Base-by-base conservation (phyloP, 2,888 invertebrate genomes). In the Ptychoptera albimana region DNA sequence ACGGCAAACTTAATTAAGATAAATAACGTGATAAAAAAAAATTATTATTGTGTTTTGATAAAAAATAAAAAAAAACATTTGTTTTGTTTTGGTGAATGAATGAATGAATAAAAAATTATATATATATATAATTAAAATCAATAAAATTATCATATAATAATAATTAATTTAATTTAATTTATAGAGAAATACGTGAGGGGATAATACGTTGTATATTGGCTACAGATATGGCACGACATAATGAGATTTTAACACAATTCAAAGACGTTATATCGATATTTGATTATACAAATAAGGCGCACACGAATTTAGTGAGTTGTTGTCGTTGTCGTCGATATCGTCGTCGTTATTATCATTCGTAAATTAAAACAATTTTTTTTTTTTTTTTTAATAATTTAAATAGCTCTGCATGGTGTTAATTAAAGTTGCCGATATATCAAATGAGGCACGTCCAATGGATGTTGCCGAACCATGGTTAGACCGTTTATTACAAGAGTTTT, bases 391-490 rank as follows among this genome's bases (percentile, higher is more conserved):
- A n/a, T n/a, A n/a, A n/a, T n/a, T n/a, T n/a, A n/a, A n/a, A n/a
- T 57, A 82, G 82, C 67, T 82, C 40, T 78, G 77, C 55, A 82
- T 82, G 82, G 75, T 84, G 50, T 71, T 86, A 52, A 85, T 86
- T 57, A 86, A 86, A 69, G 82, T 83, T 47, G 82, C 84, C 23
- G 85, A 85, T 61, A 84, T 85, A 56, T 84, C 84, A 47, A 85
- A 85, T 61, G 85, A 85, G 64, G 82, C 82, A 1, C 67, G 85
- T 44, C 84, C 85, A 16, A 77, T 85, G 75, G 80, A 82, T 54
- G 82, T 85, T 8, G 84, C 85, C 2, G 84, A 85, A 53, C 83
- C 83, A 0, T 85, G 85, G 85, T 62, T 84, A 49, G 85, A 85
- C 58, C 74, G 79, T 46, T 68, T 85, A 37, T 54, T 65, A 42